These are phyloP conservation scores for Heteropelma amictum DNA, from an alignment of 2,888 invertebrate species.

Conservation along the genomic window DNA sequence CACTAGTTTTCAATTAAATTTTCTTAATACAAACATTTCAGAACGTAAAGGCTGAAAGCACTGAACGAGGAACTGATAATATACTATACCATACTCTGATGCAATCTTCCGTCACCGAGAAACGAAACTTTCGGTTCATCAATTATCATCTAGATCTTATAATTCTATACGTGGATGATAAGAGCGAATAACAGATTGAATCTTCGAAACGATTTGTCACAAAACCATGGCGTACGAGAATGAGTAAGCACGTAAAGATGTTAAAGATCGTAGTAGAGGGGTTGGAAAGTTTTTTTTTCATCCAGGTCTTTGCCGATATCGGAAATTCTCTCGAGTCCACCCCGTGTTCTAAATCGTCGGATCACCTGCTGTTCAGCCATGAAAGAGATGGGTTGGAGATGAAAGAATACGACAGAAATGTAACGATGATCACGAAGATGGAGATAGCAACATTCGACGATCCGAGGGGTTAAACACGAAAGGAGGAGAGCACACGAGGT, in stretches of 20 bases:
- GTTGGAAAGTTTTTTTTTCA: not conserved
- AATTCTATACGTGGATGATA: not conserved
- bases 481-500: slow-evolving; percentile 64
- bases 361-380: slow-evolving; percentile 42
- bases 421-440: not conserved
- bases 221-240: not conserved
- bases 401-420: slow-evolving; percentile 17
- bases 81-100: too few species aligned
- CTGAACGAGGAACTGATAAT: too few species aligned
- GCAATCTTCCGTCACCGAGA: too few species aligned
- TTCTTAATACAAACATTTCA: too few species aligned
- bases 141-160: too few species aligned
- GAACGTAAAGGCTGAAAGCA: too few species aligned
- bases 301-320: not conserved
- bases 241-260: not conserved
- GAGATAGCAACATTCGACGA: not conserved
- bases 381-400: slow-evolving; percentile 11
- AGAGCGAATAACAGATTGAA: not conserved
- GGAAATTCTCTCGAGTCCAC: not conserved
- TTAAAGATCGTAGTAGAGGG: not conserved
- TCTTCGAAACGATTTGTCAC: not conserved
- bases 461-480: slow-evolving; percentile 56
- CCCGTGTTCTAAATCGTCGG: slow-evolving; percentile 26
- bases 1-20: too few species aligned
- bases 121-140: too few species aligned